Base-by-base conservation (phyloP, 2,797 vertebrate species). In the Melanotaenia parkinsoni region DNA sequence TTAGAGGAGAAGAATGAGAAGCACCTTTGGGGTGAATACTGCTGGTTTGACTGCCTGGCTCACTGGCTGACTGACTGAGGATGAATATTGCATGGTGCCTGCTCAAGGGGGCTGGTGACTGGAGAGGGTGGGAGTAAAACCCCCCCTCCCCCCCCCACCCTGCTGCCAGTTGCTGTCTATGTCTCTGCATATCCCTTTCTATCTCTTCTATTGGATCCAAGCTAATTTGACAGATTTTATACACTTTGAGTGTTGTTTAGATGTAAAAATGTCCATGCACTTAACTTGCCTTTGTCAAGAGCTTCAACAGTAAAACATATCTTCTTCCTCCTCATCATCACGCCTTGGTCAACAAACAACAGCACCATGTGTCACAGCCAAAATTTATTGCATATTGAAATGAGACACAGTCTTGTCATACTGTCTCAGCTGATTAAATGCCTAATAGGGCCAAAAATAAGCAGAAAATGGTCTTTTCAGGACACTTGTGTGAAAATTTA, bases 61-160 rank as follows among this genome's bases (percentile, higher is more conserved):
- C 58, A 53, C 79, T 77, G 84, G 80, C 81, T 89, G 84, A 81
- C 85, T 89, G 80, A 82, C 80, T 89, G 77, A 78, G 77, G 90
- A 94, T 94, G 92, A 94, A 95, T 94, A 93, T 94, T 95, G 86
- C 89, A 94, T 93, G 90, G 82, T 87, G 81, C 79, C 33, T 74
- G 90, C 88, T 89, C 88, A 85, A 81, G 81, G 85, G 90, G 88
- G 82, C 83, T 84, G 77, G 90, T 92, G 92, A 80, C 92, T 91
- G 86, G 86, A 84, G 85, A 88, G 84, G 84, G 81, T 81, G 83
- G 85, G 82, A 90, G 89, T 77, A 57, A 57, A 32, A 28, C 54
- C 54, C 7, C 28, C 16, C 54, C 54, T 16, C 54, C 14, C 22
- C 58, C 86, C 79, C 86, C 79, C 24, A 76, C 70, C 70, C 70